Conservation (phyloP, 2,113 vertebrate genomes). For the Sciurus niger region DNA sequence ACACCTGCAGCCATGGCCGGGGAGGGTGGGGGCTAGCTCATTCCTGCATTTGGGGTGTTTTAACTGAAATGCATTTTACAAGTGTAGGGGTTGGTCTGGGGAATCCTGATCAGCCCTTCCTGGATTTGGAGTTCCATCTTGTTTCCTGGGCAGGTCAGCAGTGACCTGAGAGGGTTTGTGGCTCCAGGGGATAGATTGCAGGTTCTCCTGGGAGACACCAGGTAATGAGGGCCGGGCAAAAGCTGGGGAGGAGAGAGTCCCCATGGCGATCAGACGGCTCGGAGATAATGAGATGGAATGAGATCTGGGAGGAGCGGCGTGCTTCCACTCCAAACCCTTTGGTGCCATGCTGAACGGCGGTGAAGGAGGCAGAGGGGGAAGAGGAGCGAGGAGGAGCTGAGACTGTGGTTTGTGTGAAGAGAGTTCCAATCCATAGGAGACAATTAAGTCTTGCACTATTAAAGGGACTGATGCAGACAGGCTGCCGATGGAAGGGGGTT, state of each 20-base stretch:
- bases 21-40: neutral
- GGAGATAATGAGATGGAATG: slow-evolving; percentile 65
- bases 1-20: neutral
- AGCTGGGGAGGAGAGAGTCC: slow-evolving; percentile 54
- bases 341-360: slow-evolving; percentile 62
- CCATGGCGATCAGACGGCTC: neutral
- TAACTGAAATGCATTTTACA: slow-evolving; percentile 58
- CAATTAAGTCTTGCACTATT: slow-evolving; percentile 64
- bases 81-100: neutral
- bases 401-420: slow-evolving; percentile 68
- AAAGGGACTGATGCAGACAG: slow-evolving; percentile 64
- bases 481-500: slow-evolving; percentile 63
- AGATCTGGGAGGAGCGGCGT: slow-evolving; percentile 24
- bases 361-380: slow-evolving; percentile 39
- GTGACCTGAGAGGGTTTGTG: neutral
- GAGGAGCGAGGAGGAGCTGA: neutral
- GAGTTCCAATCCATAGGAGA: slow-evolving; percentile 70
- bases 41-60: slow-evolving; percentile 21
- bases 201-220: slow-evolving; percentile 9
- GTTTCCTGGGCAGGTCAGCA: neutral
- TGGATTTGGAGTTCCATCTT: neutral
- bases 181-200: neutral
- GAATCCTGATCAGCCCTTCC: neutral
- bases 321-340: slow-evolving; percentile 65
- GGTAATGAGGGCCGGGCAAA: slow-evolving; percentile 57